Base-by-base conservation (phyloP, 2,113 vertebrate genomes). In the Benitochromis conjunctus region DNA sequence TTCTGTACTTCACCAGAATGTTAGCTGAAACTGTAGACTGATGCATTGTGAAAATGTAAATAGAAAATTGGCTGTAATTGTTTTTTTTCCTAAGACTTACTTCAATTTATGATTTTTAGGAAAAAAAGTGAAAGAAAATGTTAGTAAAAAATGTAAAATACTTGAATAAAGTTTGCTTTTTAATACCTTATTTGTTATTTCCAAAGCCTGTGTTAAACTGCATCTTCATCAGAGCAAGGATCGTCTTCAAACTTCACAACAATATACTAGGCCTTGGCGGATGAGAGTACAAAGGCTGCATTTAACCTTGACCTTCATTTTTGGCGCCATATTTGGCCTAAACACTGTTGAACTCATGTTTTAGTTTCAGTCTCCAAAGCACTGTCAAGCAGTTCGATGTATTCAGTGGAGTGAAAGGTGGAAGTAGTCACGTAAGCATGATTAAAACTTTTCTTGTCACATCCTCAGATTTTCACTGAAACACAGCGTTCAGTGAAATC, bases 1-100 rank as follows among this genome's bases (percentile, higher is more conserved):
- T 96, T 6, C 66, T 97, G 21, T 91, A 88, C 86, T 96, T 95
- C 82, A 94, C 93, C 90, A 93, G 95, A 84, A 90, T 95, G 26
- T 81, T 86, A 11, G 51, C 80, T 11, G 91, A 93, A 79, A 21
- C 4, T n/a, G 6, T 34, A 13, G 53, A 74, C 24, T 74, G 24
- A 74, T 74, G 71, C 18, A 31, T n/a, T 76, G 18, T 76, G 5
- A 7, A 55, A 9, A 0, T 91, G 83, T 91, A 89, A 87, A 89
- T 84, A 84, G 38, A 31, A 81, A 48, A 77, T 21, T 58, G 14
- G 7, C 11, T 38, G 2, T 43, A 58, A 36, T 36, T 77, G 1
- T 11, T 31, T 3, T 29, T n/a, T 24, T 4, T 14, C 7, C 18
- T 3, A n/a, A 41, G 10, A 12, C 16, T 1, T 66, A 21, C 31